Conservation (phyloP, 2,797 vertebrate genomes). For the Graptemys geographica region DNA sequence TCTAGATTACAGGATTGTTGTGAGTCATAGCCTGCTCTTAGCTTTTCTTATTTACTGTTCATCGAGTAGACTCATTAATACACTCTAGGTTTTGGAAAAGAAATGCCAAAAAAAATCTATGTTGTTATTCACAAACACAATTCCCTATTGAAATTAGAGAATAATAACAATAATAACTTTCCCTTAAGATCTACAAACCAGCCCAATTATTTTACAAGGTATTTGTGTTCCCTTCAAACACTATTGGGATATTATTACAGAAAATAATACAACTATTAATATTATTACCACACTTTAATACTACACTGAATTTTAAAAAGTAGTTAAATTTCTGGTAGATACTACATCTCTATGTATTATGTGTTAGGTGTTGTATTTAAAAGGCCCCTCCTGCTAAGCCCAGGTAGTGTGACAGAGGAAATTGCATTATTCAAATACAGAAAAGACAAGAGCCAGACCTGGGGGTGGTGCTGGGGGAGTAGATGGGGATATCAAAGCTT, state of each 20-base stretch:
- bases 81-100: background rate
- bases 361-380: background rate
- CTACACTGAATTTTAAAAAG: background rate
- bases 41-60: background rate
- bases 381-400: background rate
- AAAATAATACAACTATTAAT: background rate
- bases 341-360: background rate
- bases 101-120: background rate
- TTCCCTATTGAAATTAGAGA: background rate
- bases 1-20: slow-evolving; percentile 33
- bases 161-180: background rate
- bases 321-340: background rate
- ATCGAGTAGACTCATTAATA: background rate
- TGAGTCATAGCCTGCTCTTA: slow-evolving; percentile 4
- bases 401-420: background rate
- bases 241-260: background rate
- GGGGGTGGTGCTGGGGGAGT: no score
- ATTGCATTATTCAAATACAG: background rate
- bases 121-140: background rate
- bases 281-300: background rate
- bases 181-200: background rate
- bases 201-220: background rate
- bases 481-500: no score
- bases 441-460: background rate
- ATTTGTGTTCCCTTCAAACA: background rate